These are phyloP conservation scores for Alethe diademata DNA, from an alignment of 2,113 vertebrate genomes.

Conservation along the genomic window DNA sequence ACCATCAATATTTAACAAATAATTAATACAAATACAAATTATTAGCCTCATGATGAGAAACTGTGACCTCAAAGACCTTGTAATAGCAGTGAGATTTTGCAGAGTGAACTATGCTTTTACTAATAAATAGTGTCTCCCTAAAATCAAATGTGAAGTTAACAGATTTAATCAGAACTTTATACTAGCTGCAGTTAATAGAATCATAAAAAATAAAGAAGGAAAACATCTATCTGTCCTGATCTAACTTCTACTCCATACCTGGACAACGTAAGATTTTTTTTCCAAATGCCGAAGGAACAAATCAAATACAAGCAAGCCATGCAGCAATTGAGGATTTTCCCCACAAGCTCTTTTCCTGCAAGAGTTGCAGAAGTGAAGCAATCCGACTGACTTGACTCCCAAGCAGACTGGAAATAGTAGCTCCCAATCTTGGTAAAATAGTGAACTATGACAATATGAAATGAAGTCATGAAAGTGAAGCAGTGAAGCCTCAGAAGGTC, in stretches of 20 bases:
- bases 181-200: background rate
- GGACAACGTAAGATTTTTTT: background rate
- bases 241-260: background rate
- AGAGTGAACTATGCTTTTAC: background rate
- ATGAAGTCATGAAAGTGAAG: background rate
- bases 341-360: background rate
- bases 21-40: conserved; percentile 35
- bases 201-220: background rate
- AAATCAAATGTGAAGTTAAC: background rate
- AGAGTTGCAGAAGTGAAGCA: background rate
- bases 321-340: background rate
- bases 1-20: conserved; percentile 26
- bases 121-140: background rate
- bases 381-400: background rate
- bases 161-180: background rate
- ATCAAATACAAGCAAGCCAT: background rate
- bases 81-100: background rate
- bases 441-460: background rate
- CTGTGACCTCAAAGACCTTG: conserved; percentile 1
- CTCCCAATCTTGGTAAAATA: background rate
- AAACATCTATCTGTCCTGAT: background rate
- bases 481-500: background rate
- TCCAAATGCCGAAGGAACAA: background rate
- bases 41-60: conserved; percentile 22
- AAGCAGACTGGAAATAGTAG: background rate